phyloP scores from a whole-genome alignment of 2,888 invertebrate genomes.

The Heliconius charithonia region DNA sequence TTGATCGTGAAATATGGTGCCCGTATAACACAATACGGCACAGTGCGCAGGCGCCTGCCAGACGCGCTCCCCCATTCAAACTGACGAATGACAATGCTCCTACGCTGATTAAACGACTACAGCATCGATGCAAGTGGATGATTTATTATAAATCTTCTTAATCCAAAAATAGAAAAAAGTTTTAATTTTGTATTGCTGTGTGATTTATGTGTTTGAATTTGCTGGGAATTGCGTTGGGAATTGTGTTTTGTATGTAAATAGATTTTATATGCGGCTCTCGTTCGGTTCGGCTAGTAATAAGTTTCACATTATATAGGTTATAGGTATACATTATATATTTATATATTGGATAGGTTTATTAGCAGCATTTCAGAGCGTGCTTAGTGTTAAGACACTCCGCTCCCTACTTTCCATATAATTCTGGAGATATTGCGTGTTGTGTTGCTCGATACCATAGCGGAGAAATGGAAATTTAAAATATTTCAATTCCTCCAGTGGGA shows the following conservation, averaged over 20 bases:
- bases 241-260: neutral
- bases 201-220: slow-evolving; percentile 27
- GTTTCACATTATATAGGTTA: no score
- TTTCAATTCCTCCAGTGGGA: no score
- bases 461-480: no score
- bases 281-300: neutral
- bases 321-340: no score
- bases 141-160: slow-evolving; percentile 43
- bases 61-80: slow-evolving; percentile 49
- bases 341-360: no score
- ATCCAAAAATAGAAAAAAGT: slow-evolving; percentile 39
- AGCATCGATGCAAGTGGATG: slow-evolving; percentile 41
- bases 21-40: slow-evolving; percentile 32
- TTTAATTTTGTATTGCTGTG: slow-evolving; percentile 20
- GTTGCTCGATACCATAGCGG: no score
- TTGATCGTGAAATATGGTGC: slow-evolving; percentile 20
- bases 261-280: neutral
- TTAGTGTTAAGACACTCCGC: no score
- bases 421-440: no score
- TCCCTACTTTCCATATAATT: no score
- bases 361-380: no score
- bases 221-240: neutral
- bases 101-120: slow-evolving; percentile 49
- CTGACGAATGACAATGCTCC: slow-evolving; percentile 50
- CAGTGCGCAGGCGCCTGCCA: slow-evolving; percentile 49